Percentiles rank a stretch among this genome's conserved stretches.
Conservation (phyloP, 2,113 vertebrate species). For the Oncorhynchus clarkii region DNA sequence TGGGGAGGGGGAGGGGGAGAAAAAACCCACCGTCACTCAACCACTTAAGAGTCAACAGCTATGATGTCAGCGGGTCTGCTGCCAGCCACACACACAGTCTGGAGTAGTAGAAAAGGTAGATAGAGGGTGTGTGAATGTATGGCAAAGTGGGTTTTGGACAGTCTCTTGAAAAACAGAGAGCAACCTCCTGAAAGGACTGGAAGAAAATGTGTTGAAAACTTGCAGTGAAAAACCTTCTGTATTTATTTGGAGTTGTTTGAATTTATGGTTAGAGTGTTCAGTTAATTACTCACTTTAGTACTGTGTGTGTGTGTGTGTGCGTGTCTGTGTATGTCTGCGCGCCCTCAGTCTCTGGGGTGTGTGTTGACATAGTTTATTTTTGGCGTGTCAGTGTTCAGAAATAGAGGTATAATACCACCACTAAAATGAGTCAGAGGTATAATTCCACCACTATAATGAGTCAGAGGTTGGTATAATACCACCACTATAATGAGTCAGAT, state of each 20-base stretch:
- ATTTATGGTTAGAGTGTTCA: conserved; percentile 13
- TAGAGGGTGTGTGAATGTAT: not conserved
- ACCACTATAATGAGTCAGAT: too few relatives aligned
- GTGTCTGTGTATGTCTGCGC: conserved; percentile 13
- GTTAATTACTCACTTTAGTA: conserved; percentile 31
- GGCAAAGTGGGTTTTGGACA: conserved; percentile 2
- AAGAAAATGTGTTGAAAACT: conserved; percentile 9
- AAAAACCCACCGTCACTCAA: conserved; percentile 51
- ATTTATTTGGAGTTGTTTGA: not conserved
- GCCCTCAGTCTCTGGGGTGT: conserved; percentile 6
- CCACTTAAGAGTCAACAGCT: conserved; percentile 55
- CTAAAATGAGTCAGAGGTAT: too few relatives aligned
- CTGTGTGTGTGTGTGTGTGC: not conserved
- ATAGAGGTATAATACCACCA: too few relatives aligned
- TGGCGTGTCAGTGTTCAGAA: conserved; percentile 38
- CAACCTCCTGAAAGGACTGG: conserved; percentile 16
- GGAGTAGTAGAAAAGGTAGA: conserved; percentile 1
- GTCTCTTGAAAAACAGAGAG: conserved; percentile 36
- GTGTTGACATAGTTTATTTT: conserved; percentile 48
- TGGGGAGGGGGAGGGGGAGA: conserved; percentile 8
- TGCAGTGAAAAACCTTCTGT: not conserved
- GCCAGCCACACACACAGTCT: conserved; percentile 35
- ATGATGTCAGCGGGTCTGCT: conserved; percentile 50
- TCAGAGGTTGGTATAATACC: too few relatives aligned
- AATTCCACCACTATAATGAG: too few relatives aligned